Evolutionary conservation across 92 coral and sea anemone species (phyloP).

Genomic region (Plumapathes pennacea): DNA sequence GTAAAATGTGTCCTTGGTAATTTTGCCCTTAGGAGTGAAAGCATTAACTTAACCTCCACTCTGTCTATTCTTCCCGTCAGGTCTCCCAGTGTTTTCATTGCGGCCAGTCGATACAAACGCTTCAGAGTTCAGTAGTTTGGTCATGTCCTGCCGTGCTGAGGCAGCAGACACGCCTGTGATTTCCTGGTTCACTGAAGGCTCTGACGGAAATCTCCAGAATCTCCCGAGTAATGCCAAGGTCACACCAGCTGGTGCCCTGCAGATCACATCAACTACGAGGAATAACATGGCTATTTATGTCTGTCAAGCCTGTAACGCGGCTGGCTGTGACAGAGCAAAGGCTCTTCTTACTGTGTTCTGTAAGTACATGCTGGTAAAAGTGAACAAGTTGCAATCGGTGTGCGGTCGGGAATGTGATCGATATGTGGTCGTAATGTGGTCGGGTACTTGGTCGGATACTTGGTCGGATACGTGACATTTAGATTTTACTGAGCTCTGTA

Average conservation of each 20-base stretch:
- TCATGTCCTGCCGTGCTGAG: constrained; percentile 54
- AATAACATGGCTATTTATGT: constrained; percentile 52
- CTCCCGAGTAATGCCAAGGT: constrained; percentile 31
- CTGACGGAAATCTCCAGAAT: constrained; percentile 18
- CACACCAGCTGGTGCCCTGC: constrained; percentile 56
- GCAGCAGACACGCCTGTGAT: constrained; percentile 56
- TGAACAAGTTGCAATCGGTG: no score
- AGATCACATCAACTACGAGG: constrained; percentile 26
- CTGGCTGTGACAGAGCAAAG: constrained; percentile 62
- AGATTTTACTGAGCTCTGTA: no score
- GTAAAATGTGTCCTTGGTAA: no score
- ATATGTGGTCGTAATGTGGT: no score
- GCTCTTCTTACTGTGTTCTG: constrained; percentile 59
- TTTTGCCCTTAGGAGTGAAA: no score
- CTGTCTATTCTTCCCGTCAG: no score
- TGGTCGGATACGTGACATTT: no score
- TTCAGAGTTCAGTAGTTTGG: constrained; percentile 6
- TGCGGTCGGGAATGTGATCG: no score
- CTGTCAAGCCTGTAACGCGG: constrained; percentile 79
- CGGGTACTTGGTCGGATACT: no score
- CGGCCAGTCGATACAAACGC: constrained; percentile 44
- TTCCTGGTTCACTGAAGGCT: constrained; percentile 45
- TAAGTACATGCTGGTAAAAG: constrained; percentile 24
- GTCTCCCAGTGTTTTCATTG: constrained; percentile 55
- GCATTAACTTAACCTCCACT: no score